Base-by-base conservation (phyloP, 2,113 vertebrate genomes). In the Odocoileus hemionus region DNA sequence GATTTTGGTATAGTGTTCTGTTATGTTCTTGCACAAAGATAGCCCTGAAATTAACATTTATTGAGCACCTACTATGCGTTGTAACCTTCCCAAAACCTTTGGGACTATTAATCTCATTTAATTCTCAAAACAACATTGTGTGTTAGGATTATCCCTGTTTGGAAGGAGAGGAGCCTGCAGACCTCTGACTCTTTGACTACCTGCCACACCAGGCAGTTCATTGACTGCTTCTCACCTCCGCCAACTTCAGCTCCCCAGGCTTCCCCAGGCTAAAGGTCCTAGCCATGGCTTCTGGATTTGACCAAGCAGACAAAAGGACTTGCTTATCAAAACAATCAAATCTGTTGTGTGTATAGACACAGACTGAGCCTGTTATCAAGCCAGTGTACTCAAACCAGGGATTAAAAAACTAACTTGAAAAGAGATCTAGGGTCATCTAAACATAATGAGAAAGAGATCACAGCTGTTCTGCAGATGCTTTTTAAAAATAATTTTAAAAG, bases 261-360 rank as follows among this genome's bases (percentile, higher is more conserved):
- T 61, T 47, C 45, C 21, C 11, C 17, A 45, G 23, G 7, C 6
- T 61, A 13, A 36, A 60, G 64, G 23, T 43, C 33, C 17, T 74
- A 9, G 26, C 39, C 12, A 26, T n/a, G 94, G 33, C 36, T 57
- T 36, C 52, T 86, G 19, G 3, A 12, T 87, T 87, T 96, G 50
- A 86, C 36, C 39, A 9, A 17, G 33, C n/a, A 97, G 67, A 89
- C 70, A 28, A 11, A 95, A 98, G 54, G 61, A 91, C 76, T 64
- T 83, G 54, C 52, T 97, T 86, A 96, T 74, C 91, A 95, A 93
- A 93, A 82, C n/a, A 60, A 52, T 95, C 4, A 15, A 79, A 94
- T 92, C 83, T 86, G 33, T 36, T 79, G 33, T 91, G 39, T 91
- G 30, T 84, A 23, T 14, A 94, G 67, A 95, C 39, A 52, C 43